phyloP scores from a whole-genome alignment of 2,113 vertebrate genomes.

The Agelaius phoeniceus region DNA sequence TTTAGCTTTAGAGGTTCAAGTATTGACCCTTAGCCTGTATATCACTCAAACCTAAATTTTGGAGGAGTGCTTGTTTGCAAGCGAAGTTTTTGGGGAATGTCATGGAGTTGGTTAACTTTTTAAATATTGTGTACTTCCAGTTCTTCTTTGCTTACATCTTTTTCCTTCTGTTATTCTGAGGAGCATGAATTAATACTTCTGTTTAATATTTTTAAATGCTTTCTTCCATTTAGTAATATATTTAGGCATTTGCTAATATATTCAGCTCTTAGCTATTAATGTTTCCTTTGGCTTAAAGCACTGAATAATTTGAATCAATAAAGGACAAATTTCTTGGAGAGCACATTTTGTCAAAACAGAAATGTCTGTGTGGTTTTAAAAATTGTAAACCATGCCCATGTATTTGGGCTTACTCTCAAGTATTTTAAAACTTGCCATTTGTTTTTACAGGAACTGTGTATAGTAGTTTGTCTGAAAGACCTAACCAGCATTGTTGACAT shows the following conservation, averaged over 20 bases:
- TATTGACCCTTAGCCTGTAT: background rate
- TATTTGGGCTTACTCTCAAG: background rate
- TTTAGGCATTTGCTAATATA: background rate
- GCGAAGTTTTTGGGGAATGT: background rate
- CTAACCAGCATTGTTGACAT: constrained; percentile 95
- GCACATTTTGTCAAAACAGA: background rate
- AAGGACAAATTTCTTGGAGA: background rate
- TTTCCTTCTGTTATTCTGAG: background rate
- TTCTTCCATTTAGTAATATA: background rate
- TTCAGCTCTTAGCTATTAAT: background rate
- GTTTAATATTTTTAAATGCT: background rate
- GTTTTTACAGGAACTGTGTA: constrained; percentile 86
- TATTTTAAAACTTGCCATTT: background rate
- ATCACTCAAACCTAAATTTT: background rate
- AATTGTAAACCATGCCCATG: background rate
- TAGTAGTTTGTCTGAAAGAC: constrained; percentile 95
- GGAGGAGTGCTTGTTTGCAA: background rate
- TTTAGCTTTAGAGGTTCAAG: background rate
- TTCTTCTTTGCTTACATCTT: background rate
- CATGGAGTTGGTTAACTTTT: background rate
- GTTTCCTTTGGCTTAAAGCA: background rate
- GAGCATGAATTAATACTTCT: background rate
- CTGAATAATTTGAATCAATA: background rate
- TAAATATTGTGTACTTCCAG: background rate
- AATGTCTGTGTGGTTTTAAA: background rate